Evolutionary conservation across 2,888 invertebrate species (phyloP), one percentile per base, ranked within the genome.

Genomic region (Athalia circularis): DNA sequence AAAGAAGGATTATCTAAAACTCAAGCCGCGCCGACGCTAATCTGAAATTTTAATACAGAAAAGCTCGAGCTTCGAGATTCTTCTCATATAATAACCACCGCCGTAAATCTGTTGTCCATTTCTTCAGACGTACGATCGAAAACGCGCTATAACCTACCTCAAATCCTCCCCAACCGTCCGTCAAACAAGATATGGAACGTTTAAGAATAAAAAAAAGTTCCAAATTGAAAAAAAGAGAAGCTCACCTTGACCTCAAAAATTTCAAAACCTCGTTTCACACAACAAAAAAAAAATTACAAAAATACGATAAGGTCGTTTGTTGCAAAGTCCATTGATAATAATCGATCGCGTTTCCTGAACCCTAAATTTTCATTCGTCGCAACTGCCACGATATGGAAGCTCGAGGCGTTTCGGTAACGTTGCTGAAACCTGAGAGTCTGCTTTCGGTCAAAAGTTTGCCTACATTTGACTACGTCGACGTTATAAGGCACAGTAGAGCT

Each of bases 21-120:
- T 52, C 48, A 7, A 0, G 7, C 64, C 15, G 13, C 50, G 29
- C 29, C n/a, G 45, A 70, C 57, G 70, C 59, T 72, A 72, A 72
- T 72, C 59, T 59, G 47, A 72, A 72, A 72, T 72, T 72, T 72
- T 57, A 72, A 72, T 72, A 72, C 70, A 45, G 47, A 72, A 72
- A 72, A 59, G 57, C 59, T 47, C 13, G 47, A 47, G 57, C 59
- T 72, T 47, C 8, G 8, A 52, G 52, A 52, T 52, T 68, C 15
- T 11, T 29, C 29, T 29, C 29, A 29, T 29, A 29, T 29, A 29
- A 29, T 54, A 4, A 54, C 54, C 5, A 3, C 11, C 45, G 47
- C 47, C 7, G 59, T 57, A 59, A 72, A 72, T 72, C 70, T 59
- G 57, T 13, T 72, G 59, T 59, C 59, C n/a, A 13, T 70, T 47